These are phyloP conservation scores for Ceratotherium simum DNA, from an alignment of 2,113 vertebrate species.

Conservation along the genomic window DNA sequence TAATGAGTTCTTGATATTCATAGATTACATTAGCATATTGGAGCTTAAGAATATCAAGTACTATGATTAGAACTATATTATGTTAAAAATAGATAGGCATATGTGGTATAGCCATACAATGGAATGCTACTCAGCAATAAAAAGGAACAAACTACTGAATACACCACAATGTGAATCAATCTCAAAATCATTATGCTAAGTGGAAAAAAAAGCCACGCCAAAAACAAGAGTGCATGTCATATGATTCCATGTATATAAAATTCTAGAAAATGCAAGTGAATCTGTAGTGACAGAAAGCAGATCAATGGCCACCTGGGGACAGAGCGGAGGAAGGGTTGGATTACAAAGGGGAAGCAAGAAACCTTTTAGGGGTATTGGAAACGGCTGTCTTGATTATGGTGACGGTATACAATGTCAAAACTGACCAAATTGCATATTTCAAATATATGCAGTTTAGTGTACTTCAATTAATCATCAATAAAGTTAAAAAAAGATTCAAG, in stretches of 20 bases:
- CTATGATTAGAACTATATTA: constrained; percentile 32
- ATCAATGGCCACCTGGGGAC: not conserved
- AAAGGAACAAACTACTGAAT: constrained; percentile 18
- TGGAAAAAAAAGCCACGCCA: not conserved
- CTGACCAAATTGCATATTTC: not conserved
- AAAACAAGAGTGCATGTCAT: not conserved
- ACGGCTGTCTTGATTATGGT: not conserved
- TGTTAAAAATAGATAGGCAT: constrained; percentile 47
- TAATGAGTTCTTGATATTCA: constrained; percentile 44
- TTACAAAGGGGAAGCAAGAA: not conserved
- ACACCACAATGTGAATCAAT: not conserved
- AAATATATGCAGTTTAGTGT: not conserved
- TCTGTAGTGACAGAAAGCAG: not conserved
- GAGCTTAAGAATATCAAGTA: constrained; percentile 23
- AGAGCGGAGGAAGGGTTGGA: not conserved
- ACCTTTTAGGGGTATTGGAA: not conserved
- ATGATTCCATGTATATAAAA: constrained; percentile 12
- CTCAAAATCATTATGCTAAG: constrained; percentile 31
- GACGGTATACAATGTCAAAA: not conserved
- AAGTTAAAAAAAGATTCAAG: not conserved
- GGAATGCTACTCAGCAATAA: not conserved
- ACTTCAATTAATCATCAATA: not conserved
- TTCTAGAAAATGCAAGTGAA: not conserved
- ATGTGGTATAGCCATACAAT: not conserved
- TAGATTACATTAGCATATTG: constrained; percentile 52